Evolutionary conservation across 2,113 vertebrate species (phyloP), one percentile per base, ranked within the genome.

Genomic region (Sphyrna mokarran): DNA sequence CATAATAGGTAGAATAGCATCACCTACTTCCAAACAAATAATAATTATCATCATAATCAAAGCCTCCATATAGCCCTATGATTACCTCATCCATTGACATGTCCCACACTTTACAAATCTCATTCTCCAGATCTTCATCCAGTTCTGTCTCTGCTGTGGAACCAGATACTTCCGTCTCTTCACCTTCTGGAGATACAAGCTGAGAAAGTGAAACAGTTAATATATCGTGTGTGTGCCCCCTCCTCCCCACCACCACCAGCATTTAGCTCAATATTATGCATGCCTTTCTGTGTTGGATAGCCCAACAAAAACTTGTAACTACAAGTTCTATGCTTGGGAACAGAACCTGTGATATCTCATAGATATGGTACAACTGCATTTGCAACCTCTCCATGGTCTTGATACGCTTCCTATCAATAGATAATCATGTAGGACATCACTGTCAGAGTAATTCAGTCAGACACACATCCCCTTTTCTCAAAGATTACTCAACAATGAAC

Each of bases 1-100:
- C 61, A 63, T 63, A 58, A 68, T 63, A 58, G 89, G 0, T 91
- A 63, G 37, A 6, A 95, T 78, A 20, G 1, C 13, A 2, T n/a
- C 13, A 78, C 20, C 33, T 76, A n/a, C 33, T 14, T 95, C 69
- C 76, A 95, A 58, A 37, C 16, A 83, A 69, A 18, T 66, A 16
- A n/a, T 26, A 40, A 6, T 61, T 33, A 78, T 0, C 70, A 29
- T 58, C 87, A 22, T 76, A 48, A 95, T 95, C 68, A 95, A 87
- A 26, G 54, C 5, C 22, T 48, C 40, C 40, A 72, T 6, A 89
- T 0, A 0, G 10, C 18, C 26, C 96, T 33, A 90, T 69, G 76
- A 20, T 94, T 97, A 99, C 99, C 98, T 99, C 98, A 95, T 99
- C 98, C 98, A 99, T 99, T 0, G 99, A 99, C 99, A 99, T 99